phyloP scores from a whole-genome alignment of 2,888 invertebrate species.

The Ochropleura leucogaster region DNA sequence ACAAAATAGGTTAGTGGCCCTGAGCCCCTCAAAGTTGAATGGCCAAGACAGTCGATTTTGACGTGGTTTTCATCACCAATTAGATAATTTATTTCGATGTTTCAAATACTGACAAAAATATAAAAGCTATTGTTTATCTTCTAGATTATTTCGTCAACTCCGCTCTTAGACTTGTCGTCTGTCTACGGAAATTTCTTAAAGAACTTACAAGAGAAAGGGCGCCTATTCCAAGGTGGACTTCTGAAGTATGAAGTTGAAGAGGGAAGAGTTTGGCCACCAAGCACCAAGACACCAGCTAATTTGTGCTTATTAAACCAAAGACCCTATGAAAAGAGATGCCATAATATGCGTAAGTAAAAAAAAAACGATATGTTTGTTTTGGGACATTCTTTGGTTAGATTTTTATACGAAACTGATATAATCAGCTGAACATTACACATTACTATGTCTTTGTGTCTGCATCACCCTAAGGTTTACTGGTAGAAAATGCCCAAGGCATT shows the following conservation, averaged over 20 bases:
- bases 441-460: too few species aligned
- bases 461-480: too few species aligned
- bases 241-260: conserved; percentile 71
- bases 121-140: background rate
- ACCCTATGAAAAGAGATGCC: conserved; percentile 70
- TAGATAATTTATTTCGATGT: too few species aligned
- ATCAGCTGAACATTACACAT: too few species aligned
- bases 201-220: conserved; percentile 58
- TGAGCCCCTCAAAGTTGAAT: too few species aligned
- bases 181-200: conserved; percentile 68
- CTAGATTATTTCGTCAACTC: conserved; percentile 72
- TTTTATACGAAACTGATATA: background rate
- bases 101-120: too few species aligned
- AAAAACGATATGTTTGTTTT: too few species aligned
- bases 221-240: conserved; percentile 69
- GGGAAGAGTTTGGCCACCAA: conserved; percentile 77
- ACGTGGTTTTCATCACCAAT: too few species aligned
- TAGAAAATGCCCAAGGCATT: too few species aligned
- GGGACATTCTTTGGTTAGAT: too few species aligned
- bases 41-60: too few species aligned
- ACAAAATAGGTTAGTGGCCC: too few species aligned
- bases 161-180: conserved; percentile 69
- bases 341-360: conserved; percentile 67
- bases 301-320: conserved; percentile 68
- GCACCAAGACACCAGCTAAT: conserved; percentile 59